Conservation (phyloP, 2,113 vertebrate species). For the Athene noctua region DNA sequence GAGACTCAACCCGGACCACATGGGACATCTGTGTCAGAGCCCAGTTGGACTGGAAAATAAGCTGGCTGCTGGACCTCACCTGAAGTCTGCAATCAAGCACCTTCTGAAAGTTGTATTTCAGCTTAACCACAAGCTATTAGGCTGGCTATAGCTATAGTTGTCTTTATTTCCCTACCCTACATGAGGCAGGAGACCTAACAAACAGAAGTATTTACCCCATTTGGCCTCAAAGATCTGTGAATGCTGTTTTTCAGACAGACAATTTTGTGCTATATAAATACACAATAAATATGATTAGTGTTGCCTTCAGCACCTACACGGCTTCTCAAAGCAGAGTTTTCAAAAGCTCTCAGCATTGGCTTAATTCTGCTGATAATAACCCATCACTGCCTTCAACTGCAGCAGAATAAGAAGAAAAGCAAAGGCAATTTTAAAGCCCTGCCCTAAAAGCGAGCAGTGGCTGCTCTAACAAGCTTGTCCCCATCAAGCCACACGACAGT, state of each 20-base stretch:
- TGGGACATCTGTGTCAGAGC: not conserved
- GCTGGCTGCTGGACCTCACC: not conserved
- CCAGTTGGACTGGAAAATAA: not conserved
- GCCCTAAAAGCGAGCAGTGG: not conserved
- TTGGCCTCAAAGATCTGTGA: not conserved
- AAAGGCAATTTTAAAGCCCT: not conserved
- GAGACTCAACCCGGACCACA: not conserved
- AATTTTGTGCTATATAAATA: not conserved
- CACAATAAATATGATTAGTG: not conserved
- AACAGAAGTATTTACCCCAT: not conserved
- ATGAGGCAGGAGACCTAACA: not conserved
- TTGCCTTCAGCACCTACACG: not conserved
- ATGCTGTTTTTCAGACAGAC: not conserved
- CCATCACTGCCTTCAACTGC: not conserved
- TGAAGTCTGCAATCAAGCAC: not conserved
- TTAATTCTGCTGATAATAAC: not conserved
- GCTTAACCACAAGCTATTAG: not conserved
- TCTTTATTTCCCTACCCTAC: not conserved
- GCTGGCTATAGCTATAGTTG: not conserved
- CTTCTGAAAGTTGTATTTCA: not conserved
- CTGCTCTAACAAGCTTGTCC: not conserved
- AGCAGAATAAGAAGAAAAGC: not conserved
- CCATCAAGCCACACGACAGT: accelerated
- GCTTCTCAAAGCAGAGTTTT: not conserved
- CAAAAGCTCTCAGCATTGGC: not conserved